Evolutionary conservation across 2,888 invertebrate genomes (phyloP), one percentile per base, ranked within the genome.

Genomic region (Leptopilina drosophilae): DNA sequence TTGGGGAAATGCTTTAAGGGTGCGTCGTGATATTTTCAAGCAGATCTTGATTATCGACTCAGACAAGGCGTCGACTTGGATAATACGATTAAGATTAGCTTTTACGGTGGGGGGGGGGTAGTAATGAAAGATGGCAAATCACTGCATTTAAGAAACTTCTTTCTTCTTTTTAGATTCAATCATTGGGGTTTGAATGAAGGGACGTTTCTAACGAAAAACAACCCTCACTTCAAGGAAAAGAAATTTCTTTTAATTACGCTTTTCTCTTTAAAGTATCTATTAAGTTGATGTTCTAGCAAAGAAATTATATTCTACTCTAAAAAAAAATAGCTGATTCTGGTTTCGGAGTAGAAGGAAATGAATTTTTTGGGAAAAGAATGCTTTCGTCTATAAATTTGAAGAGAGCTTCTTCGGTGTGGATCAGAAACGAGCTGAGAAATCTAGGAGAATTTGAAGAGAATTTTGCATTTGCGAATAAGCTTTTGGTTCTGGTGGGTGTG

Each of bases 401-500:
- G 5, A 49, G 12, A 49, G 11, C 11, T 11, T 49, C 33, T 3
- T 5, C 33, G 1, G 20, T 20, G 20, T 49, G 49, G 12, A 9
- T 42, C 42, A 49, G 12, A 12, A 9, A 49, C 11, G 12, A 49
- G 9, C n/a, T 56, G 73, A 73, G 56, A n/a, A 56, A 69, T 69
- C 20, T 1, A 33, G 5, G 33, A 33, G 33, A 33, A 26, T 26
- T 26, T 26, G 26, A 26, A 26, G 33, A 26, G 14, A 73, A 73
- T 56, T 73, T 53, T 73, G 73, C 73, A 56, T n/a, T 40, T 69
- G 69, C 56, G 73, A 56, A 56, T 49, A 73, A 73, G 73, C 56
- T 73, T 73, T 40, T 53, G 53, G 56, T 14, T 33, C 73, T 73
- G 9, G 53, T 56, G 73, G 73, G 73, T 53, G 73, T 53, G 73